Conservation (phyloP, 2,888 invertebrate species). For the Lucinisca nassula region DNA sequence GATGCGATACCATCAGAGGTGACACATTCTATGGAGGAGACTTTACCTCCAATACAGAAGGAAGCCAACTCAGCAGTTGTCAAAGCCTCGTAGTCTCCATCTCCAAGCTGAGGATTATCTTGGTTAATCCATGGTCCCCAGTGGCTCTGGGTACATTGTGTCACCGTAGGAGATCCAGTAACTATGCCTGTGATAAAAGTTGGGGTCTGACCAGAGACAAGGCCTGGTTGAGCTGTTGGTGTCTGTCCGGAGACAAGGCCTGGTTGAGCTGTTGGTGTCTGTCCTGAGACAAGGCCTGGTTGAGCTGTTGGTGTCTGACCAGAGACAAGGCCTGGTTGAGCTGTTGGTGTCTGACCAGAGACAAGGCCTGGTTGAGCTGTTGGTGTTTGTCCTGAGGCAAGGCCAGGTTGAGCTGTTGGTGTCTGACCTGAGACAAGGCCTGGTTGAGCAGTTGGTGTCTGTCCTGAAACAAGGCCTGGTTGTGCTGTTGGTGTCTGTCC, state of each 20-base stretch:
- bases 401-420: not conserved
- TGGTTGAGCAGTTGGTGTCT: not conserved
- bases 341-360: slow-evolving; percentile 2
- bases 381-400: not conserved
- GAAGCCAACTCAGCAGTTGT: slow-evolving; percentile 61
- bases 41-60: slow-evolving; percentile 78
- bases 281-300: not conserved
- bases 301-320: not conserved
- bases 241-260: no score
- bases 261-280: not conserved
- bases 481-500: slow-evolving; percentile 5
- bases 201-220: no score
- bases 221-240: no score
- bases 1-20: slow-evolving; percentile 73
- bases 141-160: slow-evolving; percentile 54
- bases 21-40: slow-evolving; percentile 83
- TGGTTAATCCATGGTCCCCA: slow-evolving; percentile 80
- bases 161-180: slow-evolving; percentile 9
- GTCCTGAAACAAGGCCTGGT: not conserved
- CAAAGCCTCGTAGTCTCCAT: slow-evolving; percentile 75
- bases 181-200: not conserved
- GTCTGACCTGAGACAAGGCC: slow-evolving; percentile 2
- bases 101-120: slow-evolving; percentile 74
- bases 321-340: not conserved
- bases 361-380: slow-evolving; percentile 5